phyloP scores from a whole-genome alignment of 1,140 invertebrate genomes.

The Bombus waltoni region DNA sequence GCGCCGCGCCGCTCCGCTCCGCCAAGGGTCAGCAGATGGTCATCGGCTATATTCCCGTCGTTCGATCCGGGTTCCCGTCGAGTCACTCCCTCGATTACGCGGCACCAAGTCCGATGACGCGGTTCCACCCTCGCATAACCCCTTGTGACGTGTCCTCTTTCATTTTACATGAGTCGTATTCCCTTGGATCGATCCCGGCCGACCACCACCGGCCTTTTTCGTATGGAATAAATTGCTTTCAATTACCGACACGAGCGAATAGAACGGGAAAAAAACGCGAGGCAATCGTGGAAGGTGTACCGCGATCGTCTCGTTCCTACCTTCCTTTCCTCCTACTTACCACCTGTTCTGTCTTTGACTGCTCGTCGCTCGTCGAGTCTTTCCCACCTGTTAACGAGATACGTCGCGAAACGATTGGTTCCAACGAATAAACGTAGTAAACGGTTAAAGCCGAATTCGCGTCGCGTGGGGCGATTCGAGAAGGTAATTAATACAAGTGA shows the following conservation, averaged over 20 bases:
- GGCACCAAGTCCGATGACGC: conserved; percentile 54
- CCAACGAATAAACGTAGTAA: too few species aligned
- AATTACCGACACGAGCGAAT: conserved; percentile 4
- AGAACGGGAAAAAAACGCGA: too few species aligned
- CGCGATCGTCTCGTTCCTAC: too few species aligned
- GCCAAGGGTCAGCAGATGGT: conserved; percentile 58
- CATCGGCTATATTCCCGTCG: conserved; percentile 52
- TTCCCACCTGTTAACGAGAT: background rate
- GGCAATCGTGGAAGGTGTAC: too few species aligned
- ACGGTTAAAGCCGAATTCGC: background rate
- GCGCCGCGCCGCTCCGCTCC: too few species aligned
- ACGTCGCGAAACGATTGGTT: background rate
- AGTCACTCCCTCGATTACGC: conserved; percentile 66
- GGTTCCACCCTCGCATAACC: conserved; percentile 15
- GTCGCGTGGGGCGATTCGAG: too few species aligned
- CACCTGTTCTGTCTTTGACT: background rate
- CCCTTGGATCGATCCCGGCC: conserved; percentile 33
- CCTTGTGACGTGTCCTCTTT: conserved; percentile 56
- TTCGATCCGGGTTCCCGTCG: conserved; percentile 41
- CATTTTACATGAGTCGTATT: conserved; percentile 48
- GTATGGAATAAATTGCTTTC: conserved; percentile 51
- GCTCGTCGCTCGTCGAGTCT: background rate
- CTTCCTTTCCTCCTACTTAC: too few species aligned
- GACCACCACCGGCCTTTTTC: conserved; percentile 1
- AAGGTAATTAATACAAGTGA: too few species aligned